Conservation (phyloP, 2,797 vertebrate genomes). For the Taeniopygia guttata region DNA sequence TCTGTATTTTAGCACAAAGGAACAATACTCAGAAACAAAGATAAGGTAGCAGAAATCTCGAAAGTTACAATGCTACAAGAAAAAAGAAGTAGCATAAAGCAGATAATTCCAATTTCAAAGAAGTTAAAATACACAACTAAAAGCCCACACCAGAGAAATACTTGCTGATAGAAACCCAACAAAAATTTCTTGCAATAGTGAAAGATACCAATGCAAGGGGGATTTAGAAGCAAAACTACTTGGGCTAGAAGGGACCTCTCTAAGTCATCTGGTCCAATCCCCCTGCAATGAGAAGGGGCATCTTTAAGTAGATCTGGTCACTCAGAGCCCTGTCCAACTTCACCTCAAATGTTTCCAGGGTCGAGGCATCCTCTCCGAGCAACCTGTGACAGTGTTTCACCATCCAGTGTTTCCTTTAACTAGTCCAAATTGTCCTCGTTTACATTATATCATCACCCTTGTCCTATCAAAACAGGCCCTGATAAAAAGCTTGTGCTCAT, state of each 20-base stretch:
- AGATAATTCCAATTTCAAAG: neutral
- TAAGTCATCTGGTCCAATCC: neutral
- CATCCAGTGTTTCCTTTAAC: neutral
- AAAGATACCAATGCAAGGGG: neutral
- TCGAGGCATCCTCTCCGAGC: neutral
- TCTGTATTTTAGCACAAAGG: neutral
- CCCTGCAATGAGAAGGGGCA: neutral
- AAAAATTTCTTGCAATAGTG: neutral
- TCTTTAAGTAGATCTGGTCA: neutral
- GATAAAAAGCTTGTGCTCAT: neutral
- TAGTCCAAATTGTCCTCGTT: neutral
- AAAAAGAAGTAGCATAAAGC: neutral
- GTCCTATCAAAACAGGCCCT: neutral
- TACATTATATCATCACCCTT: neutral
- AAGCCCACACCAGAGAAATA: neutral
- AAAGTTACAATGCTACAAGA: neutral
- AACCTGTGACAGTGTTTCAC: neutral
- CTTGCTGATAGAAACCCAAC: neutral
- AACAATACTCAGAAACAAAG: neutral
- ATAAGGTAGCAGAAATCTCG: neutral
- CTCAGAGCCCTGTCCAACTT: neutral
- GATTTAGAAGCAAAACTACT: neutral
- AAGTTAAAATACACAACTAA: neutral
- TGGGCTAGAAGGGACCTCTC: neutral
- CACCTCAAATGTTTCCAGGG: neutral